Percentiles rank a stretch among this genome's conserved stretches.
These are phyloP conservation scores for Scortum barcoo DNA, from an alignment of 2,113 vertebrate genomes.

Conservation along the genomic window DNA sequence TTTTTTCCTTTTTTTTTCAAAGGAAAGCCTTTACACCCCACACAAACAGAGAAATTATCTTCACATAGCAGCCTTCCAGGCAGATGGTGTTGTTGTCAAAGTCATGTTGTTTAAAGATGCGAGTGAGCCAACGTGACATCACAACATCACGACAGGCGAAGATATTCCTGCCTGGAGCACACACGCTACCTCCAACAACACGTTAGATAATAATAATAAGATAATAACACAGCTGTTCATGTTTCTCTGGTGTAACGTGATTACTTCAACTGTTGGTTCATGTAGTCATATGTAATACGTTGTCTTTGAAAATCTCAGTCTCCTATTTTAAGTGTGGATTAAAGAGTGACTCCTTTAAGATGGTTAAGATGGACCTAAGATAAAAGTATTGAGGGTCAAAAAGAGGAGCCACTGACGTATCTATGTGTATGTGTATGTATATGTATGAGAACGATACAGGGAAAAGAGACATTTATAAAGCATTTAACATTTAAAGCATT, in stretches of 20 bases:
- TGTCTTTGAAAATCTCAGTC: not conserved
- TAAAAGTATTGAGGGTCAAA: not conserved
- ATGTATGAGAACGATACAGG: not conserved
- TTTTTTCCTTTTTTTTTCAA: too few relatives aligned
- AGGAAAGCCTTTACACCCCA: not conserved
- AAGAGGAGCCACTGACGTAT: not conserved
- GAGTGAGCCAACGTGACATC: constrained; percentile 33
- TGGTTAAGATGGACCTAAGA: not conserved
- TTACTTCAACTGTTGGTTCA: not conserved
- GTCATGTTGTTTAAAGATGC: constrained; percentile 14
- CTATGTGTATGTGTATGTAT: too few relatives aligned
- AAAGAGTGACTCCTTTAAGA: not conserved
- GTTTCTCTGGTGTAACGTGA: not conserved
- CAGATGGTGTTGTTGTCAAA: constrained; percentile 53
- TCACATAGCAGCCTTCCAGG: constrained; percentile 37
- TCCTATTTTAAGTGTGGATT: not conserved
- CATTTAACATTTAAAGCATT: not conserved
- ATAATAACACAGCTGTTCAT: not conserved
- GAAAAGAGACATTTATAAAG: not conserved
- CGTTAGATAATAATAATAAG: not conserved
- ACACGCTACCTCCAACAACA: not conserved
- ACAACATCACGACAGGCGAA: not conserved
- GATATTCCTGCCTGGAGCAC: not conserved
- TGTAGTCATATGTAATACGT: not conserved
- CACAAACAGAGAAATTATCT: not conserved